phyloP scores from a whole-genome alignment of 2,888 invertebrate genomes.

The Serrognathus titanus region DNA sequence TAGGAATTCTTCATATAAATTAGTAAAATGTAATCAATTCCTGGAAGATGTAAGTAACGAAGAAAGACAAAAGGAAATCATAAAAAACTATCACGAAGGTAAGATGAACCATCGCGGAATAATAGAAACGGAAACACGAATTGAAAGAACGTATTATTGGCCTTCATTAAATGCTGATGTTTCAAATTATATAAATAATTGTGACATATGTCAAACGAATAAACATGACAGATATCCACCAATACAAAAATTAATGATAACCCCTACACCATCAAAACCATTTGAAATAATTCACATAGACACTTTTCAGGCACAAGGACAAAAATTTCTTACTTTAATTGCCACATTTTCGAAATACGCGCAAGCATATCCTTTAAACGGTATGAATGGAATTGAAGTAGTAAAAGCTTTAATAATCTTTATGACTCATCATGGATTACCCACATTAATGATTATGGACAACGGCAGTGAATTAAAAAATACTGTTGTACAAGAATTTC shows the following conservation, averaged over 20 bases:
- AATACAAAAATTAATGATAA: neutral
- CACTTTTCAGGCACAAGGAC: constrained; percentile 6
- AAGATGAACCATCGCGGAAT: constrained; percentile 1
- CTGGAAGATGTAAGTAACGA: neutral
- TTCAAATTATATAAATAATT: neutral
- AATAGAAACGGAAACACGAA: neutral
- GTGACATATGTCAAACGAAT: neutral
- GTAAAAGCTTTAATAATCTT: neutral
- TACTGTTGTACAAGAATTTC: neutral
- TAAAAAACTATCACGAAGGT: constrained; percentile 5
- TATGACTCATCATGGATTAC: neutral
- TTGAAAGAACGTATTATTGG: constrained; percentile 2
- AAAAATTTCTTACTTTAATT: constrained; percentile 15
- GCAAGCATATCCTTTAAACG: constrained; percentile 11
- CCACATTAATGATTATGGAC: neutral
- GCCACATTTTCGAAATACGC: constrained; percentile 15
- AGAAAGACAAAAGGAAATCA: neutral
- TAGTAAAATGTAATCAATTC: neutral
- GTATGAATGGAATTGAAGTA: constrained; percentile 3
- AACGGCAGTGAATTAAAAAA: no score
- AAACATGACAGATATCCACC: neutral
- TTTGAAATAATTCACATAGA: constrained; percentile 17
- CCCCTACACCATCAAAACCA: constrained; percentile 3
- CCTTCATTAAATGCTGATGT: neutral
- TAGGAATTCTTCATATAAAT: neutral